Base-by-base conservation (phyloP, 2,888 invertebrate genomes). In the Hololepta plana region DNA sequence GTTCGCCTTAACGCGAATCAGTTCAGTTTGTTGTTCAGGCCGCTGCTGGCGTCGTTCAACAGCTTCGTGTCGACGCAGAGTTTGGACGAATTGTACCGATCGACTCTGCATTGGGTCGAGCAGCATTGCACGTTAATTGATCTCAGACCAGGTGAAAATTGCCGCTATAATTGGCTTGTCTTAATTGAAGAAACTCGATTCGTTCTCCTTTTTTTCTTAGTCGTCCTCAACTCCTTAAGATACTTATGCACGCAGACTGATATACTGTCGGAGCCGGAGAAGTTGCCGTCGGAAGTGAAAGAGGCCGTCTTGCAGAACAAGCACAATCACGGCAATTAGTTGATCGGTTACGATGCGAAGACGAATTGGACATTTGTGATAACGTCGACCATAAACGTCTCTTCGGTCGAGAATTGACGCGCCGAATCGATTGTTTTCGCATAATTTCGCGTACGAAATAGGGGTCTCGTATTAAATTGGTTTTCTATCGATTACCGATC, bases 111-210 rank as follows among this genome's bases (percentile, higher is more conserved):
- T 33, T 95, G 95, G 95, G 75, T 90, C 29, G 91, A 95, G 56
- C 91, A 93, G 51, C 88, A 90, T 57, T 95, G 93, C 60, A 88
- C 91, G 21, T 70, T 95, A 36, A 80, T 82, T 39, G 80, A 85
- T 61, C 75, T 95, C 57, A 67, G 95, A 44, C 91, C 91, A 49
- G 82, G 93, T 93, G 62, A 52, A 48, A 38, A 21, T 10, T n/a
- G n/a, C n/a, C n/a, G n/a, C n/a, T 16, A 11, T 10, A 10, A n/a
- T n/a, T n/a, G n/a, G n/a, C n/a, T 17, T 17, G 17, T 17, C 7
- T 17, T 17, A 17, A 17, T 7, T 17, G 13, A 14, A 14, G 13
- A 24, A 24, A 24, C 9, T 24, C 5, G 7, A 13, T 14, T 5
- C 13, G 6, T 28, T 32, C 15, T 29, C 29, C 12, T 31, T 36